Conservation (phyloP, 2,888 invertebrate species). For the Euphydryas editha region DNA sequence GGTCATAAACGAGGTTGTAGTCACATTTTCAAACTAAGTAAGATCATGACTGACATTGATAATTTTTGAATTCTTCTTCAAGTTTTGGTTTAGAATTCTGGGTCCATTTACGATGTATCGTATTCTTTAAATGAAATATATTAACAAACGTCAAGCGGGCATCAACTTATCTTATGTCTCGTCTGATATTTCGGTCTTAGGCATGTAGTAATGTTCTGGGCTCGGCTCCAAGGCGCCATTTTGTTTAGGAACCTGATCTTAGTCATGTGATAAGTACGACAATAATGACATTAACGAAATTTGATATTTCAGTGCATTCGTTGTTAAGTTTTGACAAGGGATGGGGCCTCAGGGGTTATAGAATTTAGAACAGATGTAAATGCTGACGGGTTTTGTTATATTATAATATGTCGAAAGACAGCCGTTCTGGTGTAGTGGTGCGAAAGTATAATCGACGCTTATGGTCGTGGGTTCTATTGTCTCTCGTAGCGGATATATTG, state of each 20-base stretch:
- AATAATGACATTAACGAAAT: background rate
- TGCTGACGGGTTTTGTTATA: no score
- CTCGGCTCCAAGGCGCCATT: slow-evolving; percentile 32
- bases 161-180: slow-evolving; percentile 25
- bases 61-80: no score
- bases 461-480: no score
- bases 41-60: no score
- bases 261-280: slow-evolving; percentile 17
- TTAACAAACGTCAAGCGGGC: slow-evolving; percentile 17
- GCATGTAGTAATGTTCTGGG: slow-evolving; percentile 25
- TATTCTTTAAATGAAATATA: background rate
- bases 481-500: no score
- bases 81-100: background rate
- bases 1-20: no score
- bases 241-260: slow-evolving; percentile 27
- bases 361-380: no score
- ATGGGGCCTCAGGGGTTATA: background rate
- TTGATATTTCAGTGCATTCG: slow-evolving; percentile 9
- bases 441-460: no score
- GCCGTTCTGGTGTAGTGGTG: no score
- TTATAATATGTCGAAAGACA: no score
- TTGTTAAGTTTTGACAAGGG: background rate
- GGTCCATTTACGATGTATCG: background rate
- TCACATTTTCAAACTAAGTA: no score
- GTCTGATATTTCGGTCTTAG: slow-evolving; percentile 28